A percentile compares a stretch with the other conserved stretches of the same genome.
phyloP scores from a whole-genome alignment of 2,888 invertebrate species.

The Emesis furor region DNA sequence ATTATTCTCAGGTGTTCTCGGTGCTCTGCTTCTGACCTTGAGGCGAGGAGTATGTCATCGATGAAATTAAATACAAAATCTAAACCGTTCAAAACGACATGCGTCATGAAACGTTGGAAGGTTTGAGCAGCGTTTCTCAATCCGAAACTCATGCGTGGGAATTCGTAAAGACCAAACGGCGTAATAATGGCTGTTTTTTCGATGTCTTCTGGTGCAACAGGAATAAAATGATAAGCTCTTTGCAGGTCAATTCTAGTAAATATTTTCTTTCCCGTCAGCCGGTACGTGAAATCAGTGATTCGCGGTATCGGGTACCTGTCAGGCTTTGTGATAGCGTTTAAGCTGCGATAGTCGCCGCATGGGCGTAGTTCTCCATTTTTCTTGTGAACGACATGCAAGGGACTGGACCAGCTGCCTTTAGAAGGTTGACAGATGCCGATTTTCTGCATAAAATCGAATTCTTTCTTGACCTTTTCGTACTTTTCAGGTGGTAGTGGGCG shows the following conservation, averaged over 20 bases:
- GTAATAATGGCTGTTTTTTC: too few relatives aligned
- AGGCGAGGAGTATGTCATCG: too few relatives aligned
- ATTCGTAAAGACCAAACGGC: too few relatives aligned
- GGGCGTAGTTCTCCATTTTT: constrained; percentile 60
- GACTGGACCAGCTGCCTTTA: constrained; percentile 81
- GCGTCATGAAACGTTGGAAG: not conserved
- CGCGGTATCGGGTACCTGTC: constrained; percentile 78
- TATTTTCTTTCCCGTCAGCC: constrained; percentile 33
- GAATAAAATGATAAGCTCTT: not conserved
- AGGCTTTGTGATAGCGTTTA: constrained; percentile 80
- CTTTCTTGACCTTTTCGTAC: too few relatives aligned
- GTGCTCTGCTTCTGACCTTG: too few relatives aligned
- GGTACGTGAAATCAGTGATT: constrained; percentile 34
- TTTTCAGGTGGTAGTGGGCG: too few relatives aligned
- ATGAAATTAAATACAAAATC: too few relatives aligned
- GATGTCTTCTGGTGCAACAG: not conserved
- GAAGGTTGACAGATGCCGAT: constrained; percentile 77
- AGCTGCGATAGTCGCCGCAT: constrained; percentile 77
- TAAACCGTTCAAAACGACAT: too few relatives aligned
- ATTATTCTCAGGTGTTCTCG: too few relatives aligned
- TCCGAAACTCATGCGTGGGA: too few relatives aligned
- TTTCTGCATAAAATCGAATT: too few relatives aligned
- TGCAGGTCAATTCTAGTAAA: constrained; percentile 12
- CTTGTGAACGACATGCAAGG: constrained; percentile 10
- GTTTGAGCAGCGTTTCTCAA: too few relatives aligned